Base-by-base conservation (phyloP, 2,888 invertebrate genomes). In the Noctuana brunneofusca region DNA sequence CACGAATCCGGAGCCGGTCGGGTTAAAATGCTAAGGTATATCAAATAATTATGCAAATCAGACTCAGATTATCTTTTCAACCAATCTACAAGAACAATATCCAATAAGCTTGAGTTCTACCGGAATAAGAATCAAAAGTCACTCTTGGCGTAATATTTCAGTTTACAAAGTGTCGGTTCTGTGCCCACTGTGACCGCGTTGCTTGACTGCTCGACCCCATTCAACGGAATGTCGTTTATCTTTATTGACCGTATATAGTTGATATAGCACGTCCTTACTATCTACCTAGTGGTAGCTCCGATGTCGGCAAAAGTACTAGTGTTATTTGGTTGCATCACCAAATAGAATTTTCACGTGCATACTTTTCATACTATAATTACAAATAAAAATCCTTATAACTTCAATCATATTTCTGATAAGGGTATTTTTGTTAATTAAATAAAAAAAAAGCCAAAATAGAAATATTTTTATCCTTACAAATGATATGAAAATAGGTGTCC, bases 151-250 rank as follows among this genome's bases (percentile, higher is more conserved):
- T 20, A n/a, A 32, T 35, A 57, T 32, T 30, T 14, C 41, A 54
- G 18, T 35, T 22, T 22, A 41, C 41, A n/a, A 41, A 27, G 57
- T 49, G 49, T 41, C 12, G 22, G 18, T 48, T n/a, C 12, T 48
- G 22, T n/a, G 48, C 12, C 8, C 48, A 48, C 11, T 38, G 20
- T 50, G 38, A 50, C 58, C 49, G 38, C 38, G 58, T 49, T 48
- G 35, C 16, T 58, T 49, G 58, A 14, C 38, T 48, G 35, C 16
- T 58, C 57, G 58, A 14, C 38, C 58, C 38, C 58, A 50, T 58
- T 58, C 58, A 38, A 22, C 22, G 41, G 58, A 58, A 58, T 58
- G 58, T 58, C 30, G 52, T 52, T 43, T 24, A 12, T 49, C 58
- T 49, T 14, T 38, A 22, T 57, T 58, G 58, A 9, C 58, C 52